Conservation (phyloP, 2,797 vertebrate genomes). For the Pangasius djambal region DNA sequence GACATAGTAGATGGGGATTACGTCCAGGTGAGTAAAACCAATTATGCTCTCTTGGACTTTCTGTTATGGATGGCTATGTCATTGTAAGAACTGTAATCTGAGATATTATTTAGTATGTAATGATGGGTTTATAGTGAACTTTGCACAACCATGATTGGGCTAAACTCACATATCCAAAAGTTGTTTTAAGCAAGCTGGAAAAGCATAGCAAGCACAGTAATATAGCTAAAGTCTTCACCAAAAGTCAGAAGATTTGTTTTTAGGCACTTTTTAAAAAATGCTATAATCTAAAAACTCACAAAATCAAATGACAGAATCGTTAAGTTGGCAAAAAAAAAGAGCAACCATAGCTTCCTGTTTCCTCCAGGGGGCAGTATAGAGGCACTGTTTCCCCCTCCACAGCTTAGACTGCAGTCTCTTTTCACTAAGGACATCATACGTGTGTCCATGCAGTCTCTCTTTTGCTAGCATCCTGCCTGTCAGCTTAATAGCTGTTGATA, state of each 20-base stretch:
- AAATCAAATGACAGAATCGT: conserved; percentile 6
- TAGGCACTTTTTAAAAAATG: neutral
- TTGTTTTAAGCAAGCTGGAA: neutral
- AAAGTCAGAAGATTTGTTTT: neutral
- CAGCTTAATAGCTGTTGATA: conserved; percentile 48
- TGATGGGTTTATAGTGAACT: neutral
- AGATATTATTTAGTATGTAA: neutral
- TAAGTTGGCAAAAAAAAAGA: conserved; percentile 3
- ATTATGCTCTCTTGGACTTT: neutral
- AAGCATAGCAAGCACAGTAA: neutral
- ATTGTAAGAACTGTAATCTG: neutral
- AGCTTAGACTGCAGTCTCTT: conserved; percentile 57
- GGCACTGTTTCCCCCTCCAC: conserved; percentile 19
- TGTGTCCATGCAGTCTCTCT: conserved; percentile 51
- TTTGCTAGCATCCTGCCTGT: conserved; percentile 49
- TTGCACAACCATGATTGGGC: neutral
- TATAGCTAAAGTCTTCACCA: neutral
- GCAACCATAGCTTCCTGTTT: conserved; percentile 21
- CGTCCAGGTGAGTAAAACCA: neutral
- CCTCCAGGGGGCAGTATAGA: conserved; percentile 53
- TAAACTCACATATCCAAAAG: neutral
- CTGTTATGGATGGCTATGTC: neutral
- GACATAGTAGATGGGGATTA: neutral
- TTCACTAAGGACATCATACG: conserved; percentile 55
- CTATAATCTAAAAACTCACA: neutral